A percentile compares a stretch with the other conserved stretches of the same genome.
Conservation (phyloP, 2,888 invertebrate species). For the Diploptera punctata region DNA sequence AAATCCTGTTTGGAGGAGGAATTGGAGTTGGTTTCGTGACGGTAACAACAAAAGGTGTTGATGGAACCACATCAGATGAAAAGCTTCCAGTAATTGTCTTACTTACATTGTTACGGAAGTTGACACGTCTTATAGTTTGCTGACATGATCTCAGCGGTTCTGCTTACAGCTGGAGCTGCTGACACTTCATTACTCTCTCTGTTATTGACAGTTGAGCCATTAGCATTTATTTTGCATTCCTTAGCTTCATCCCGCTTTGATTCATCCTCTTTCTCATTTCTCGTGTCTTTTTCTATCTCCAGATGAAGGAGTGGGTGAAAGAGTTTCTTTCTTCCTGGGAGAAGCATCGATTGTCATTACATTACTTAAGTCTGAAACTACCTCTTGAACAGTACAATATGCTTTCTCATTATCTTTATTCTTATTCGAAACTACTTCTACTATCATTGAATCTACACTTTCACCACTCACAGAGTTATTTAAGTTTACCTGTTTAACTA, state of each 20-base stretch:
- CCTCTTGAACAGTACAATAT: too few relatives aligned
- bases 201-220: neutral
- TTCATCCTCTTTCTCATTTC: neutral
- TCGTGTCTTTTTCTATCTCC: neutral
- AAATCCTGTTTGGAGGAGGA: slow-evolving; percentile 17
- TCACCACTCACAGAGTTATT: neutral
- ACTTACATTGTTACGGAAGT: slow-evolving; percentile 43
- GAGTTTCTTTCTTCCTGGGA: neutral
- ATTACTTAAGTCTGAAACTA: too few relatives aligned
- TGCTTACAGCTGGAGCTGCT: neutral
- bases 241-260: neutral
- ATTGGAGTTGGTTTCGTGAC: neutral
- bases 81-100: slow-evolving; percentile 40
- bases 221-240: neutral
- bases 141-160: slow-evolving; percentile 20
- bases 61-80: slow-evolving; percentile 32
- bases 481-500: neutral
- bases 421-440: too few relatives aligned
- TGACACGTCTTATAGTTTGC: slow-evolving; percentile 41
- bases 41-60: neutral
- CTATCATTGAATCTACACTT: neutral
- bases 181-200: neutral
- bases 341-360: neutral
- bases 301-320: neutral
- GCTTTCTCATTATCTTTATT: too few relatives aligned